These are phyloP conservation scores for Chaenogobius annularis DNA, from an alignment of 2,113 vertebrate species.

Conservation along the genomic window DNA sequence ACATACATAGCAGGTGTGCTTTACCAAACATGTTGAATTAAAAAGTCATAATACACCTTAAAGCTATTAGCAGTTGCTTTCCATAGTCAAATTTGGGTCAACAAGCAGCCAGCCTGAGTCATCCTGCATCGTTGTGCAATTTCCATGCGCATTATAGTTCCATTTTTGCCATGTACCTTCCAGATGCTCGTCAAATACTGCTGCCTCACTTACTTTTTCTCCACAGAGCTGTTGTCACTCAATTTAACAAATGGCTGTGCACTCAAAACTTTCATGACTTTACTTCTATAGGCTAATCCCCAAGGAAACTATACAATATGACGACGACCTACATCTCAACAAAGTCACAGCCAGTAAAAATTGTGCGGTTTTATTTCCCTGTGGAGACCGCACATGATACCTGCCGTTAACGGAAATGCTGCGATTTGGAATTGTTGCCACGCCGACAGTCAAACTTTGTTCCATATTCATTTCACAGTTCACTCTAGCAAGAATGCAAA, in stretches of 20 bases:
- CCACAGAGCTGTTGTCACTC: background rate
- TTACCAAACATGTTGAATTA: background rate
- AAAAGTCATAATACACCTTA: background rate
- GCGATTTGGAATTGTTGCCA: background rate
- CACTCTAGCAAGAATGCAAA: too few species aligned
- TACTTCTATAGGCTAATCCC: background rate
- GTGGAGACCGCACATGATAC: background rate
- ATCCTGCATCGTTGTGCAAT: constrained; percentile 12
- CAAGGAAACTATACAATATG: background rate
- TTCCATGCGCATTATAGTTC: constrained; percentile 11
- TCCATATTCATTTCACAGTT: background rate
- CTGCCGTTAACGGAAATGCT: background rate
- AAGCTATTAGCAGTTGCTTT: background rate
- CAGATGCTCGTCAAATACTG: constrained; percentile 14
- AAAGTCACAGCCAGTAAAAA: background rate
- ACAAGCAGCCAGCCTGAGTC: constrained; percentile 39
- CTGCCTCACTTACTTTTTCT: constrained; percentile 15
- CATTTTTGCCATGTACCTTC: constrained; percentile 13
- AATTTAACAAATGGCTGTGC: background rate
- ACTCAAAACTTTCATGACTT: background rate
- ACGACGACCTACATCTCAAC: background rate
- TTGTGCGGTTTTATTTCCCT: background rate
- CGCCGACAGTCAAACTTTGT: background rate
- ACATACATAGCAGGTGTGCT: background rate
- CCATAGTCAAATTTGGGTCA: constrained; percentile 5